Evolutionary conservation across 2,888 invertebrate species (phyloP).

Genomic region (Andrena hattorfiana): DNA sequence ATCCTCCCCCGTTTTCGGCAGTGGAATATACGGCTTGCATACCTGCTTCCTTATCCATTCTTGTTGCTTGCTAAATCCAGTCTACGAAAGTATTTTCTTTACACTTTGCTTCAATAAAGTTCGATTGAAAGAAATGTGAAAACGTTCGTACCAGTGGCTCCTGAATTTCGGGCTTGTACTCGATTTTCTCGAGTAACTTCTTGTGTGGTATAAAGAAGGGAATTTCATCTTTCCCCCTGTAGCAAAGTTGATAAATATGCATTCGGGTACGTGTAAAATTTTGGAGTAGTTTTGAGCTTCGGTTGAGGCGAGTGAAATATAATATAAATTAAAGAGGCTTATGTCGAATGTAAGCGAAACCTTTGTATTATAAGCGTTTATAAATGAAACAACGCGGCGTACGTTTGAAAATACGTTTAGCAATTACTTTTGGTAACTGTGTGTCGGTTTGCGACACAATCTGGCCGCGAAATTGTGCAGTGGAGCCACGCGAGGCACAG

Average conservation of each 20-base stretch:
- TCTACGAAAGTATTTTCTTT: constrained; percentile 81
- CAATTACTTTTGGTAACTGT: constrained; percentile 33
- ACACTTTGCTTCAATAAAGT: not conserved
- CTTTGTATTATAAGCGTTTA: no score
- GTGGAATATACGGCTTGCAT: constrained; percentile 68
- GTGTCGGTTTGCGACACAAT: constrained; percentile 39
- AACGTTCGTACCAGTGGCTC: constrained; percentile 87
- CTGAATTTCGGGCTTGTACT: constrained; percentile 86
- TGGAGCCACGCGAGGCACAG: not conserved
- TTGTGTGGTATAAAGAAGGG: constrained; percentile 88
- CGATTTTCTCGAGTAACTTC: constrained; percentile 88
- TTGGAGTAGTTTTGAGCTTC: not conserved
- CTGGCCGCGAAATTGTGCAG: constrained; percentile 4
- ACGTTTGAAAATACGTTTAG: not conserved
- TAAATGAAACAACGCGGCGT: no score
- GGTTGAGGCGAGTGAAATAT: not conserved
- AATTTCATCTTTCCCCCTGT: constrained; percentile 77
- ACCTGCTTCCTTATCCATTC: constrained; percentile 83
- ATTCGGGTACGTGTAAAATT: not conserved
- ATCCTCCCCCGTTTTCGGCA: constrained; percentile 21
- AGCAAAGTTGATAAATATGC: not conserved
- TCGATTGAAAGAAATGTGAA: not conserved
- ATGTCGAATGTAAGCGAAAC: no score
- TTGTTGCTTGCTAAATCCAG: constrained; percentile 86
- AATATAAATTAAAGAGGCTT: not conserved